A percentile compares a stretch with the other conserved stretches of the same genome.
phyloP scores from a whole-genome alignment of 2,797 vertebrate genomes.

The Eulemur rubriventer region DNA sequence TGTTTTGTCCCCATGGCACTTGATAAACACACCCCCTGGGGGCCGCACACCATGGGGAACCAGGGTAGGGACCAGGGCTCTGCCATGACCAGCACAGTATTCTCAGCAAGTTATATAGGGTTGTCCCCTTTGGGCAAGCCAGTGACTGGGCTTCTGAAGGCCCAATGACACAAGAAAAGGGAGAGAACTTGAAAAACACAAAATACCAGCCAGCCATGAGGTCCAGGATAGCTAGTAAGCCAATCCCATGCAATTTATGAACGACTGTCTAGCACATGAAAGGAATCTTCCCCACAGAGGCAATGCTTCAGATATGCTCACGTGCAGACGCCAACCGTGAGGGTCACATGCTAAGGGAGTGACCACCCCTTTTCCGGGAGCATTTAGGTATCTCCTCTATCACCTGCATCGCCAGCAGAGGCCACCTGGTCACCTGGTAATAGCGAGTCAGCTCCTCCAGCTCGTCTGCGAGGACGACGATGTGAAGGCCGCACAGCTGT shows the following conservation, averaged over 20 bases:
- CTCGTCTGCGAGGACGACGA: constrained; percentile 96
- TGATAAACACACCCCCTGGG: neutral
- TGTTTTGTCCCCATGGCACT: neutral
- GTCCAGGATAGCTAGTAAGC: neutral
- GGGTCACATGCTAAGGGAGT: neutral
- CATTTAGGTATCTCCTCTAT: neutral
- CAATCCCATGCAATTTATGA: neutral
- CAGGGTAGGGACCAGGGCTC: neutral
- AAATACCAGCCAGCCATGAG: neutral
- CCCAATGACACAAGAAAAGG: neutral
- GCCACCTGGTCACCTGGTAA: constrained; percentile 90
- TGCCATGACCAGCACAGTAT: no score
- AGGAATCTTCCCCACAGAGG: neutral
- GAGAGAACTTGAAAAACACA: neutral
- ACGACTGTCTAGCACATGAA: neutral
- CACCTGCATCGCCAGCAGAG: neutral
- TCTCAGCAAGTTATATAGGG: neutral
- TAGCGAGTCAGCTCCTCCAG: constrained; percentile 96
- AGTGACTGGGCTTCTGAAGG: neutral
- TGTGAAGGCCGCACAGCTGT: constrained; percentile 95
- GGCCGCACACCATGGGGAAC: neutral
- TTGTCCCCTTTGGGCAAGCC: neutral
- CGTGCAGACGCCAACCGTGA: no score
- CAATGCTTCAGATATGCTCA: neutral
- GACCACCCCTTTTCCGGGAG: neutral